Base-by-base conservation (phyloP, 1,140 invertebrate species). In the Drosophila lowei region DNA sequence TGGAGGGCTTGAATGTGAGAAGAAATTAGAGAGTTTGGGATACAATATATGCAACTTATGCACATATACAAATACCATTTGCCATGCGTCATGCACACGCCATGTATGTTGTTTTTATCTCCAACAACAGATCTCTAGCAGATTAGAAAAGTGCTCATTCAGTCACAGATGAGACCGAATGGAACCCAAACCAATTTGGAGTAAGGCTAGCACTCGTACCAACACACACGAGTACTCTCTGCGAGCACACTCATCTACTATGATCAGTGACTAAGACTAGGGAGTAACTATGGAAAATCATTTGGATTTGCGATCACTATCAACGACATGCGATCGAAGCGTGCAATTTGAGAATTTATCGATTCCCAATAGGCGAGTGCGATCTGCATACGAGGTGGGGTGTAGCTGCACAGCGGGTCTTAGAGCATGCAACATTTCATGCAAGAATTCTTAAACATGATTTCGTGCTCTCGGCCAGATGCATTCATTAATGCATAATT, bases 401-500 rank as follows among this genome's bases (percentile, higher is more conserved):
- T 5, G 23, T 5, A 9, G 46, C 28, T 16, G 64, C 41, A 16
- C 23, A 47, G 47, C 30, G 30, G 34, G 21, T 3, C 43, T 47
- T 44, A 50, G 43, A 60, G 62, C 81, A 85, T 81, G 81, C 81
- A 85, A 85, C 81, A 58, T 81, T 86, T 86, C 81, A 86, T 85
- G 80, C 77, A 80, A 85, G 73, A 73, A 86, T 86, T 86, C 77
- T 79, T 55, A 77, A 79, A 77, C 77, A 79, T 85, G 80, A 80
- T 76, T 81, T 86, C 81, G 81, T 85, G 81, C 81, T 85, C 70
- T 86, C 62, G 80, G 77, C 81, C 81, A 85, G 70, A 85, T 86
- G 77, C 81, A 86, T 80, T 81, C 81, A 85, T 85, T 86, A 85
- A 85, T 85, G 81, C 83, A 81, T 85, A 85, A 85, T 85, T 85